A percentile compares a stretch with the other conserved stretches of the same genome.
phyloP scores from a whole-genome alignment of 2,888 invertebrate species.

The Eristalis tenax region DNA sequence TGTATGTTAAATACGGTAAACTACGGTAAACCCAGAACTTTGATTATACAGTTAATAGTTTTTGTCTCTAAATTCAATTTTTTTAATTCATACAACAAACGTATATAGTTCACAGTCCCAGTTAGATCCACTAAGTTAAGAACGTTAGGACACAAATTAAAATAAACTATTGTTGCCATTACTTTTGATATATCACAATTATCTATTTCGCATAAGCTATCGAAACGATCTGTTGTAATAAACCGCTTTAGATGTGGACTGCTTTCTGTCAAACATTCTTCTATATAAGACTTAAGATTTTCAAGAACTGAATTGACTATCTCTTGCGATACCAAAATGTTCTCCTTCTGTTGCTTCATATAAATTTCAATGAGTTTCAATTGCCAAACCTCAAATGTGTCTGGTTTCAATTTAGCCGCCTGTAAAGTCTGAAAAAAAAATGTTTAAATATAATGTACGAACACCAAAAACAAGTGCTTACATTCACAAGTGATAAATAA shows the following conservation, averaged over 20 bases:
- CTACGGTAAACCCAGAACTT: constrained; percentile 72
- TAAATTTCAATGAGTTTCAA: constrained; percentile 86
- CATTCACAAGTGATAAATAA: constrained; percentile 87
- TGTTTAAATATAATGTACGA: not conserved
- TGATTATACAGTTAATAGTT: constrained; percentile 77
- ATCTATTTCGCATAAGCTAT: constrained; percentile 36
- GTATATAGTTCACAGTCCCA: constrained; percentile 77
- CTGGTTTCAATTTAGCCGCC: constrained; percentile 83
- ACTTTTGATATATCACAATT: constrained; percentile 75
- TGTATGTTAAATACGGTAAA: not conserved
- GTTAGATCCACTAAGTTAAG: constrained; percentile 76
- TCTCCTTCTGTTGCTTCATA: constrained; percentile 73
- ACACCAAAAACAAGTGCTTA: constrained; percentile 77
- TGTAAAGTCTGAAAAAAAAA: constrained; percentile 83
- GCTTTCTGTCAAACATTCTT: constrained; percentile 74
- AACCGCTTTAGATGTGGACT: constrained; percentile 76
- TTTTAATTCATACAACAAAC: constrained; percentile 77
- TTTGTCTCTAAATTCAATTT: constrained; percentile 76
- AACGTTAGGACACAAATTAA: constrained; percentile 78
- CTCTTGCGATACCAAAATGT: constrained; percentile 78
- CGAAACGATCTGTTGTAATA: constrained; percentile 74
- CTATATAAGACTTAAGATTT: constrained; percentile 76
- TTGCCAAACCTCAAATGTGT: constrained; percentile 87
- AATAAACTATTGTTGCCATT: constrained; percentile 77
- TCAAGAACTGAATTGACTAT: constrained; percentile 78